Percentiles rank a stretch among this genome's conserved stretches.
Conservation (phyloP, 2,888 invertebrate species). For the Callosobruchus maculatus region DNA sequence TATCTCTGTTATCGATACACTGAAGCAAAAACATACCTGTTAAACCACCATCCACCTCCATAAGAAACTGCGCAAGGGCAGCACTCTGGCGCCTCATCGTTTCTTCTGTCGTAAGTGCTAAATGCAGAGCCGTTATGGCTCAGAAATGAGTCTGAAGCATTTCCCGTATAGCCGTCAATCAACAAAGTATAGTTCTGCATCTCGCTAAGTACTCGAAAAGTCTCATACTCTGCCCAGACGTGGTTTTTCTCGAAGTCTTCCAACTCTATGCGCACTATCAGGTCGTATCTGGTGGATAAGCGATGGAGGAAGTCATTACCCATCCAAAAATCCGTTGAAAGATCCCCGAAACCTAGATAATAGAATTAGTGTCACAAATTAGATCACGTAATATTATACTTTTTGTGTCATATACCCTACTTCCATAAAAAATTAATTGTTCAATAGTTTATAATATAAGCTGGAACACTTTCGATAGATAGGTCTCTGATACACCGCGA, state of each 20-base stretch:
- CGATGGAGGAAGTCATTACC: constrained; percentile 56
- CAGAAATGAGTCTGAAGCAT: constrained; percentile 53
- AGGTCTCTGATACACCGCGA: no score
- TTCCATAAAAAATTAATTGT: no score
- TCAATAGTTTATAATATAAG: no score
- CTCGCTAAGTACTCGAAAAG: constrained; percentile 41
- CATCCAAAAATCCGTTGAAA: constrained; percentile 57
- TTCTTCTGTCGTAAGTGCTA: constrained; percentile 51
- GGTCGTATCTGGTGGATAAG: constrained; percentile 46
- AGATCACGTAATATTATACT: no score
- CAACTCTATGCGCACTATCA: constrained; percentile 52
- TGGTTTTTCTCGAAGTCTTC: constrained; percentile 50
- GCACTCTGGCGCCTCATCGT: constrained; percentile 53
- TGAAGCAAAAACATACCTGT: constrained; percentile 44
- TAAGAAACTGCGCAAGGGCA: constrained; percentile 55
- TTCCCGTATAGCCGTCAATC: constrained; percentile 52
- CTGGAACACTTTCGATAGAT: no score
- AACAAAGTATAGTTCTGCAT: constrained; percentile 48
- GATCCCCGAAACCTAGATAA: constrained; percentile 51
- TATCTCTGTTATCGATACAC: no score
- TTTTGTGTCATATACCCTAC: no score
- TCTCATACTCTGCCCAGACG: constrained; percentile 54
- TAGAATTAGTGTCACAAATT: no score
- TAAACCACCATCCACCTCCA: constrained; percentile 62
- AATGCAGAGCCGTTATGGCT: constrained; percentile 53